Evolutionary conservation across 2,888 invertebrate species (phyloP).

Genomic region (Apoderus coryli): DNA sequence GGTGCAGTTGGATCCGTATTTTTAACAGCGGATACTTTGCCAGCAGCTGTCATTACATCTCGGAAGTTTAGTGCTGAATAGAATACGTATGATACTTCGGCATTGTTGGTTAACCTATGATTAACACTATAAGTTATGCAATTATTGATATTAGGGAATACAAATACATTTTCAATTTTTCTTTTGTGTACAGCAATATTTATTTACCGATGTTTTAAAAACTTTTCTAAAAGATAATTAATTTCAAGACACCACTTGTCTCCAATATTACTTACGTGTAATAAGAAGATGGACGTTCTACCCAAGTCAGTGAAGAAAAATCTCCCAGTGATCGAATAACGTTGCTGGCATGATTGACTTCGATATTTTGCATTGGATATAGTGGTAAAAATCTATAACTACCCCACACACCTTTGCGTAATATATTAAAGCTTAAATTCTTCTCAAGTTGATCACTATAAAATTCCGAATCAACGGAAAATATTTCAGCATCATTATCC

Average conservation of each 20-base stretch:
- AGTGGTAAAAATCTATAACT: constrained; percentile 18
- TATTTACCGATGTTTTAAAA: too few relatives aligned
- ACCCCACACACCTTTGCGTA: constrained; percentile 20
- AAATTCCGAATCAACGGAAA: constrained; percentile 17
- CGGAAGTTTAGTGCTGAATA: constrained; percentile 91
- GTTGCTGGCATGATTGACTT: constrained; percentile 35
- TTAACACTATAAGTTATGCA: constrained; percentile 4
- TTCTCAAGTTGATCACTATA: constrained; percentile 18
- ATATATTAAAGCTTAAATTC: constrained; percentile 20
- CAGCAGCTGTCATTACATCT: constrained; percentile 90
- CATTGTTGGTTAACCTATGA: constrained; percentile 9
- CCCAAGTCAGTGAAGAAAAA: constrained; percentile 64
- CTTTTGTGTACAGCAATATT: too few relatives aligned
- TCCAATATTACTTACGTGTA: constrained; percentile 15
- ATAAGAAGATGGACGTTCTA: constrained; percentile 42
- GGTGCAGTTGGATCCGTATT: constrained; percentile 68
- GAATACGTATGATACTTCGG: constrained; percentile 36
- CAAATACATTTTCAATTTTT: too few relatives aligned
- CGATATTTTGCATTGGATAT: constrained; percentile 9
- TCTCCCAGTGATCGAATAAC: constrained; percentile 43
- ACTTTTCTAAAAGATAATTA: constrained; percentile 1
- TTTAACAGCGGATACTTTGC: constrained; percentile 83
- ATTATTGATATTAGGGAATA: too few relatives aligned
- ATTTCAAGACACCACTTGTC: not conserved
- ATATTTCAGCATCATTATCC: constrained; percentile 14